Evolutionary conservation across 2,888 invertebrate genomes (phyloP), one percentile per base, ranked within the genome.

Genomic region (Trileptium ribeirensis): DNA sequence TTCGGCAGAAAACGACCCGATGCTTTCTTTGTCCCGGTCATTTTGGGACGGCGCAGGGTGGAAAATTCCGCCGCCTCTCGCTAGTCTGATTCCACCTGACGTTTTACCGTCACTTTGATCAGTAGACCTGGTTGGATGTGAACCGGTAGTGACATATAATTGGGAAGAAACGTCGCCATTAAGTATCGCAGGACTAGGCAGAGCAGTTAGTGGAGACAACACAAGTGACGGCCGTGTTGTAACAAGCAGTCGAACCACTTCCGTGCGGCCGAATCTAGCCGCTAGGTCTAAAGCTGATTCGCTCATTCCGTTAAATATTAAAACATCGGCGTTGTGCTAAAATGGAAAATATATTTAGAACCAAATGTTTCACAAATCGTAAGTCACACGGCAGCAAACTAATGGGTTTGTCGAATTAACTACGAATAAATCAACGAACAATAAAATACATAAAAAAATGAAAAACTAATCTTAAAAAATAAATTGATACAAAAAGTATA

Each of bases 301-400:
- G 80, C 94, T 94, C 83, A 93, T 93, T 85, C 92, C 92, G 89
- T 96, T 96, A 85, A 93, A 92, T 87, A 95, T 93, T 85, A 93
- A 93, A 74, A 96, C 94, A 91, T 97, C 95, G 86, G 95, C 95
- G 83, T 94, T 93, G 87, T 93, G 92, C 86, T 94, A 85, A 2
- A 84, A 81, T 38, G 74, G 78, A 74, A 64, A 83, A 39, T 33
- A 67, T 79, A 64, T 70, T n/a, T n/a, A n/a, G n/a, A n/a, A n/a
- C n/a, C n/a, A n/a, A n/a, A n/a, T n/a, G n/a, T n/a, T n/a, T n/a
- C n/a, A n/a, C n/a, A n/a, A n/a, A n/a, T n/a, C n/a, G n/a, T n/a
- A n/a, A n/a, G n/a, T n/a, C n/a, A n/a, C n/a, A n/a, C n/a, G n/a
- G n/a, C n/a, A n/a, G n/a, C n/a, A n/a, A n/a, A n/a, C n/a, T n/a